These are phyloP conservation scores for Pachyramphus minor DNA, from an alignment of 2,113 vertebrate genomes.

Conservation along the genomic window DNA sequence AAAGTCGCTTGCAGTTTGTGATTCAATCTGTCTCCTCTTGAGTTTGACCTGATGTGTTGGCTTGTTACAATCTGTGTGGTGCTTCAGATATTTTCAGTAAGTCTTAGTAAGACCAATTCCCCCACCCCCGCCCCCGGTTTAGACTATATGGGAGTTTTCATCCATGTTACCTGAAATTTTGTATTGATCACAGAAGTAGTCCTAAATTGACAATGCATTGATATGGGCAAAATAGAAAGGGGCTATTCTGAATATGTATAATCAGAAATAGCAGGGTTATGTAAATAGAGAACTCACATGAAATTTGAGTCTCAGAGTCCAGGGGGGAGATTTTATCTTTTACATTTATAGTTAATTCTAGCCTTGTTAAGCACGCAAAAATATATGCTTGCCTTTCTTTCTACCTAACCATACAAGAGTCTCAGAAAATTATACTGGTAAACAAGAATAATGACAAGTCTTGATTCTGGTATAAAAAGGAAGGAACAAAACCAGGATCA, in stretches of 20 bases:
- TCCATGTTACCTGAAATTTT: not conserved
- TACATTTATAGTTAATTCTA: not conserved
- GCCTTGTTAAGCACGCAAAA: not conserved
- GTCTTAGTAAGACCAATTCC: not conserved
- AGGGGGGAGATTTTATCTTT: not conserved
- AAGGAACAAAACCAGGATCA: not conserved
- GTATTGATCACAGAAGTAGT: not conserved
- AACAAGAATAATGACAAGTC: not conserved
- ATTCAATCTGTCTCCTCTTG: not conserved
- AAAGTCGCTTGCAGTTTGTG: not conserved
- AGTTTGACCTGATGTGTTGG: not conserved
- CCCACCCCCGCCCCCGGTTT: not conserved
- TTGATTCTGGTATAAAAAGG: not conserved
- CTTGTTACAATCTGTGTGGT: not conserved
- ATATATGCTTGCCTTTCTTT: not conserved
- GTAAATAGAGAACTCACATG: not conserved
- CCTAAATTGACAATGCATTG: not conserved
- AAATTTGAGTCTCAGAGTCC: not conserved
- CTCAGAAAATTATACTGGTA: not conserved
- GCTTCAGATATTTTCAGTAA: not conserved
- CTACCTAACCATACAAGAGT: not conserved
- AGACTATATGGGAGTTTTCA: not conserved
- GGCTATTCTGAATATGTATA: not conserved
- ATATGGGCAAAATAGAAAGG: not conserved
- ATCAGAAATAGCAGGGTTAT: not conserved